phyloP scores from a whole-genome alignment of 2,113 vertebrate species.

The Ceyx melanurus region DNA sequence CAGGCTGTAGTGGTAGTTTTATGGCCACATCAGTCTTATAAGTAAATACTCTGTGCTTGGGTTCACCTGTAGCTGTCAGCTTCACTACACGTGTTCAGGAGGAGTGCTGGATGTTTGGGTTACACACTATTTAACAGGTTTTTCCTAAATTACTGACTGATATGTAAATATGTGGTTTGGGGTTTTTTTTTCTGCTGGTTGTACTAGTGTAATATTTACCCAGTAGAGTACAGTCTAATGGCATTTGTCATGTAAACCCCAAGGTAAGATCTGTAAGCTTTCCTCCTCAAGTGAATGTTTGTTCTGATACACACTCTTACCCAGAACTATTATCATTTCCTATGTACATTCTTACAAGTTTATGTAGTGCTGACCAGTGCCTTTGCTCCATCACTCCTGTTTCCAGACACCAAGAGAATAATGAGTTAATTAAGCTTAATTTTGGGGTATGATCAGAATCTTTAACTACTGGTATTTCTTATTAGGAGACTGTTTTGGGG shows the following conservation, averaged over 20 bases:
- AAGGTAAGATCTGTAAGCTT: neutral
- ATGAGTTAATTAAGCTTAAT: neutral
- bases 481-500: neutral
- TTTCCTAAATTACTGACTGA: neutral
- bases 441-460: neutral
- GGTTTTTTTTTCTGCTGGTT: neutral
- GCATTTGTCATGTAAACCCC: conserved; percentile 6
- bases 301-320: neutral
- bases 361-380: neutral
- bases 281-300: neutral
- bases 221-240: neutral
- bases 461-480: neutral
- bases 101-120: neutral
- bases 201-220: neutral
- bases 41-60: neutral
- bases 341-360: neutral
- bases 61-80: neutral
- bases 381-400: neutral
- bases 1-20: neutral
- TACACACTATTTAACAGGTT: neutral
- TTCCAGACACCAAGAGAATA: neutral
- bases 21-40: neutral
- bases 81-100: neutral
- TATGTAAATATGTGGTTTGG: neutral
- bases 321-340: neutral